phyloP scores from a whole-genome alignment of 1,140 invertebrate species.

The Bombus sylvicola region DNA sequence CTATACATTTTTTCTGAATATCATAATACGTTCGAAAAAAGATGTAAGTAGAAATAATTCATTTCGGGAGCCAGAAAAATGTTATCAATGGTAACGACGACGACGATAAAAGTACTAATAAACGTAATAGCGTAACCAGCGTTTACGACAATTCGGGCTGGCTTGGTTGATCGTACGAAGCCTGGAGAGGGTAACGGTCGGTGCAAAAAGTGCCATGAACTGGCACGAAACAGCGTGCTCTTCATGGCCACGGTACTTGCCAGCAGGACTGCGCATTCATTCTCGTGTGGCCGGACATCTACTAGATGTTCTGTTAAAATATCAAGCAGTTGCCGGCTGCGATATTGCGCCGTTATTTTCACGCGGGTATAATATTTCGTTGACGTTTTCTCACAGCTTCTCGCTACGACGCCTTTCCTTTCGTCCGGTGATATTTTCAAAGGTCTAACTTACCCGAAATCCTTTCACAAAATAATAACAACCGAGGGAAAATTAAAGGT shows the following conservation, averaged over 20 bases:
- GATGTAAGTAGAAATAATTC: background rate
- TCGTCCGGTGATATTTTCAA: background rate
- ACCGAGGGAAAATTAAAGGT: background rate
- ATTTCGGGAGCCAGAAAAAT: background rate
- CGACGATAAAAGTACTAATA: background rate
- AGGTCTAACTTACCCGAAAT: background rate
- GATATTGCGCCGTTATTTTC: conserved; percentile 31
- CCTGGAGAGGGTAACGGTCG: background rate
- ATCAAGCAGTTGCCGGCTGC: conserved; percentile 26
- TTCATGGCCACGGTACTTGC: background rate
- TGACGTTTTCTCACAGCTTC: background rate
- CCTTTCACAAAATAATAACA: background rate
- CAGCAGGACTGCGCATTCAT: conserved; percentile 1
- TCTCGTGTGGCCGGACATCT: conserved; percentile 31
- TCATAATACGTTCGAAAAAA: background rate
- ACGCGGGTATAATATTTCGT: conserved; percentile 10
- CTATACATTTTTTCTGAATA: background rate
- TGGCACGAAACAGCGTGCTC: conserved; percentile 12
- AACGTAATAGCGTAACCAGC: background rate
- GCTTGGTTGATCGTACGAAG: background rate
- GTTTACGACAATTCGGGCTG: conserved; percentile 43
- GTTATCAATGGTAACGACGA: background rate
- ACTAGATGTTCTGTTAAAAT: conserved; percentile 45
- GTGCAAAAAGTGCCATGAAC: conserved; percentile 49
- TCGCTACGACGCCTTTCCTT: no score